Base-by-base conservation (phyloP, 2,113 vertebrate species). In the Mormyrus iriodes region DNA sequence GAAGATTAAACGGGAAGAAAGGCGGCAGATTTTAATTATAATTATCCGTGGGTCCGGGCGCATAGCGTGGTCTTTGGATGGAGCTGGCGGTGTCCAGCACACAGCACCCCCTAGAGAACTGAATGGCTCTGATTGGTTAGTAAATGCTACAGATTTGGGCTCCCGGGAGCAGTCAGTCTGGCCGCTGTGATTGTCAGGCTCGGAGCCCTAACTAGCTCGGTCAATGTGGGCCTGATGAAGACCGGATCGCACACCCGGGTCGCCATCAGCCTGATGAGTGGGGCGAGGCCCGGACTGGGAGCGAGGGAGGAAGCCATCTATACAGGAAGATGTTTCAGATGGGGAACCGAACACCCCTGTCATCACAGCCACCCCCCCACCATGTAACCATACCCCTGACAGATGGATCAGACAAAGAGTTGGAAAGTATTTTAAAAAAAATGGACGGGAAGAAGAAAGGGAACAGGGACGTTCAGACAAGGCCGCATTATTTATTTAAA, bases 401-500 rank as follows among this genome's bases (percentile, higher is more conserved):
- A 90, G 91, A 92, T 90, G 89, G 91, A 92, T 91, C 90, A 88
- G 90, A 90, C 90, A 89, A 53, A 87, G 73, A 89, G 88, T 82
- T 52, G 85, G 69, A 84, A 88, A 89, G 87, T 48, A 52, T 83
- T 6, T 6, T 17, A 39, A 76, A 76, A 73, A 19, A 73, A 76
- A 65, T 69, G 35, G 79, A 76, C 86, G 87, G 69, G 90, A 90
- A n/a, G 87, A 61, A 87, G 17, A 44, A 82, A 35, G 86, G 84
- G 31, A 91, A 89, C 89, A 92, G 92, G 92, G 91, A 31, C n/a
- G 93, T 92, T 90, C 90, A 92, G 92, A 91, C 90, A 85, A 89
- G 89, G 53, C 83, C 88, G 88, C 92, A 94, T 93, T 93, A 93
- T 94, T 94, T 94, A 93, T 94, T 94, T 93, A 93, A 93, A 93